Base-by-base conservation (phyloP, 2,797 vertebrate genomes). In the Aplochiton taeniatus region DNA sequence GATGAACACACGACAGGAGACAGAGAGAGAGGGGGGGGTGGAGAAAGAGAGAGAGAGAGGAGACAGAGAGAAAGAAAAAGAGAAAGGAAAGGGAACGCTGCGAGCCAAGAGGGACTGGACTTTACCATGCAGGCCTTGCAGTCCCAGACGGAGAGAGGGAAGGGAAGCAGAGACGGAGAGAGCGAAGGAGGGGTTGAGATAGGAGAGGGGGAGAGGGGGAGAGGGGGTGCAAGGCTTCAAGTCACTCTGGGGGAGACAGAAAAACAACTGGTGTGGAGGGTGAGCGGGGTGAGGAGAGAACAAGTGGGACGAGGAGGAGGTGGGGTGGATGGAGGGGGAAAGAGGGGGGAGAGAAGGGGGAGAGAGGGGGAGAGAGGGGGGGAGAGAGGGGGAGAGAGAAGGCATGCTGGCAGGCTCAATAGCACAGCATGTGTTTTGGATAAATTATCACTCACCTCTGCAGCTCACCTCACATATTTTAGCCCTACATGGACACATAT, bases 381-480 rank as follows among this genome's bases (percentile, higher is more conserved):
- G 13, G 63, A 48, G 44, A 12, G 18, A 48, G 60, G 45, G 12
- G 13, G 53, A 56, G 51, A 45, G 14, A 45, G 16, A 12, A n/a
- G 43, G 17, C 5, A 41, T 50, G 68, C 12, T 19, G 54, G 41
- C 65, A 56, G 66, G 19, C 64, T 42, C 50, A 65, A 54, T n/a
- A 66, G 56, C 72, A 57, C 59, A 68, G 73, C 80, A 82, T 74
- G 71, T 82, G 84, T 79, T 85, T 81, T 9, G 77, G 72, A 80
- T 85, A 66, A 81, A 78, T 77, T 66, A 83, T 77, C 74, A n/a
- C 61, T 83, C 77, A 77, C 74, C 83, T 80, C 70, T 16, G 49
- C 65, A 77, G 77, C 65, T 76, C 75, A 84, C 73, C 75, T 79
- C 70, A 65, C 79, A 84, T 85, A 82, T 56, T 83, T 87, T 31